Evolutionary conservation across 1,140 invertebrate species (phyloP), one percentile per base, ranked within the genome.

Genomic region (Epicauta chinensis): DNA sequence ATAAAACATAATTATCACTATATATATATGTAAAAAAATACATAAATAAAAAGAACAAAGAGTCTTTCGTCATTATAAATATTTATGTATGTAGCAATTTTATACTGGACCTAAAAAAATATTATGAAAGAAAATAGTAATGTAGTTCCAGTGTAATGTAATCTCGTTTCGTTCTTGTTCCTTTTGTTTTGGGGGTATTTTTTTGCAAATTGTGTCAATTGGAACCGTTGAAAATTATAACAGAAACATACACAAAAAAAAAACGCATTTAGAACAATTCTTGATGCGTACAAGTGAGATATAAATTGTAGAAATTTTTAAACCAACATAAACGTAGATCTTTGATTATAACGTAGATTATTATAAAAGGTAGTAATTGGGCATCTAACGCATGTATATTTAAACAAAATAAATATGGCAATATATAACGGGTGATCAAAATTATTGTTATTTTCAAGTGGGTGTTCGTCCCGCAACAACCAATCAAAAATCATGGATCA

Each of bases 201-300:
- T 23, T 23, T 23, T 7, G 23, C 23, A 23, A 23, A 23, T 23
- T 23, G 57, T 63, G 59, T 61, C 56, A 59, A 63, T 56, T 61
- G 49, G 50, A 58, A 53, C n/a, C n/a, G n/a, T n/a, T n/a, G n/a
- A n/a, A n/a, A n/a, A n/a, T n/a, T n/a, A n/a, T n/a, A n/a, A n/a
- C n/a, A n/a, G n/a, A n/a, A n/a, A n/a, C n/a, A n/a, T n/a, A 23
- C 7, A 23, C 7, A 23, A 23, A 23, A 23, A 23, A 7, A 23
- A 23, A 23, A n/a, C n/a, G n/a, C n/a, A n/a, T n/a, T n/a, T n/a
- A n/a, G n/a, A n/a, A n/a, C n/a, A n/a, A n/a, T n/a, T n/a, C n/a
- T n/a, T n/a, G 65, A 67, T 66, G 64, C 64, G 56, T 58, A 45
- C 55, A 68, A 68, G 66, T 68, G 66, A 68, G 66, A 68, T 68